Evolutionary conservation across 2,797 vertebrate species (phyloP).

Genomic region (Scomberomorus guttatus): DNA sequence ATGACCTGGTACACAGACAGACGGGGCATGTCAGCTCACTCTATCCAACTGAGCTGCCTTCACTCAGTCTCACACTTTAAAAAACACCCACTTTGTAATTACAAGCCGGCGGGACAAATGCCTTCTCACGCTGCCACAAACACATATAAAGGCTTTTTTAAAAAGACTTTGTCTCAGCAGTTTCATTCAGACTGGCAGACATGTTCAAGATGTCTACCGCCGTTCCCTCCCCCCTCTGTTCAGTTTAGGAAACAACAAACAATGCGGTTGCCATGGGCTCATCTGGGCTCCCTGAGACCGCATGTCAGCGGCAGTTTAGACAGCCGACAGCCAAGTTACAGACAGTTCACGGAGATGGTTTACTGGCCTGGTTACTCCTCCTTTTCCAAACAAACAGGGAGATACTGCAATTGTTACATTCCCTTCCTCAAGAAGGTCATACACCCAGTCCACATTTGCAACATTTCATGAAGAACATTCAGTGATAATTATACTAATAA

Average conservation of each 20-base stretch:
- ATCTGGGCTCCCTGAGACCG: conserved; percentile 52
- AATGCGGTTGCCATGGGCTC: conserved; percentile 81
- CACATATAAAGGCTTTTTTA: conserved; percentile 63
- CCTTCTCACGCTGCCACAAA: conserved; percentile 54
- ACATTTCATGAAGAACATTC: background rate
- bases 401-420: background rate
- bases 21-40: conserved; percentile 32
- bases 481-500: background rate
- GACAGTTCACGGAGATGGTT: conserved; percentile 45
- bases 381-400: conserved; percentile 44
- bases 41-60: conserved; percentile 26
- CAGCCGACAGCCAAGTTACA: conserved; percentile 49
- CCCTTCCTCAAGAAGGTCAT: conserved; percentile 18
- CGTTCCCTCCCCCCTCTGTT: conserved; percentile 11
- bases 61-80: conserved; percentile 36
- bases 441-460: background rate
- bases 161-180: conserved; percentile 54
- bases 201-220: conserved; percentile 67
- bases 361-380: conserved; percentile 28
- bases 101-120: conserved; percentile 52
- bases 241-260: conserved; percentile 79
- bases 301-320: conserved; percentile 57
- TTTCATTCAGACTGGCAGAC: conserved; percentile 66
- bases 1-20: conserved; percentile 28
- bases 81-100: conserved; percentile 55